These are phyloP conservation scores for Leptopilina syphax DNA, from an alignment of 2,888 invertebrate genomes.

Conservation along the genomic window DNA sequence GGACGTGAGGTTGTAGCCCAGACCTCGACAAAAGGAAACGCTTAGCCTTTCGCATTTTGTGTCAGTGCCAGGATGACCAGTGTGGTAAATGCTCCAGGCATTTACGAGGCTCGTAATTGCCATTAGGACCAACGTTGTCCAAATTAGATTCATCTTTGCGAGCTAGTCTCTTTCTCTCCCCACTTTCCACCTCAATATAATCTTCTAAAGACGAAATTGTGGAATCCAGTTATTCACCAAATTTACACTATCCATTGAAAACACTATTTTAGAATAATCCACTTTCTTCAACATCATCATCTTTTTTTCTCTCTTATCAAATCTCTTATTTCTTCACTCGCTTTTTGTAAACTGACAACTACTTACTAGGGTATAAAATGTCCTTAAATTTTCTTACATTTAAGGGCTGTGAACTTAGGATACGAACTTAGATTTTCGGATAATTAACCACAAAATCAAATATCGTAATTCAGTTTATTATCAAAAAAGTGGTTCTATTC, in stretches of 20 bases:
- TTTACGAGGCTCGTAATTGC: constrained; percentile 52
- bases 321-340: too few relatives aligned
- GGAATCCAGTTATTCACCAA: background rate
- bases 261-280: background rate
- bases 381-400: too few relatives aligned
- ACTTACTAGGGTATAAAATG: too few relatives aligned
- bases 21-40: constrained; percentile 87
- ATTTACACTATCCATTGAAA: background rate
- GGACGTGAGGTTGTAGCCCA: constrained; percentile 91
- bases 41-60: constrained; percentile 87
- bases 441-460: too few relatives aligned
- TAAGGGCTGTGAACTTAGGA: too few relatives aligned
- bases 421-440: too few relatives aligned
- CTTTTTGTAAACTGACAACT: too few relatives aligned
- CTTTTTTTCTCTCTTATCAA: background rate
- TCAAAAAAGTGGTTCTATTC: too few relatives aligned
- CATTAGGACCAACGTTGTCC: constrained; percentile 69
- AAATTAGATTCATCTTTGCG: constrained; percentile 56
- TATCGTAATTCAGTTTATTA: too few relatives aligned
- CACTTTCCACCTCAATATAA: too few relatives aligned
- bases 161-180: background rate
- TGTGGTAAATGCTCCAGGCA: constrained; percentile 76
- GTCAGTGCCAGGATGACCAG: constrained; percentile 73
- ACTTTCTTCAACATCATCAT: background rate
- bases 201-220: background rate